A percentile compares a stretch with the other conserved stretches of the same genome.
These are phyloP conservation scores for Etheostoma nigrum DNA, from an alignment of 2,797 vertebrate species.

Conservation along the genomic window DNA sequence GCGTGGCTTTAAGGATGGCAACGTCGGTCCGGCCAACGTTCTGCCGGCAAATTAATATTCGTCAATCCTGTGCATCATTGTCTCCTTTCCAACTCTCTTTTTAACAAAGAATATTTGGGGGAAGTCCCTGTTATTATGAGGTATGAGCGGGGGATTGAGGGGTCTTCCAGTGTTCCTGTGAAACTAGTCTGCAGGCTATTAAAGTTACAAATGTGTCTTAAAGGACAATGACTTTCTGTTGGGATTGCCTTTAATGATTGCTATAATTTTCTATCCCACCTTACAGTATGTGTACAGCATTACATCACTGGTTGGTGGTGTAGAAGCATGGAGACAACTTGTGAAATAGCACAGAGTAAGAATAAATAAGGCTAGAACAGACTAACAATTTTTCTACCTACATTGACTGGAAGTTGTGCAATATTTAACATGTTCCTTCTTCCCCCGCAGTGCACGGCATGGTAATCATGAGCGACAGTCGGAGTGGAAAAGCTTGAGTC, in stretches of 20 bases:
- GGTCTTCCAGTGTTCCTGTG: too few relatives aligned
- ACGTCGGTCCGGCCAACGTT: background rate
- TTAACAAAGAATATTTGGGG: background rate
- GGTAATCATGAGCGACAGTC: slow-evolving; percentile 29
- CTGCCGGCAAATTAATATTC: background rate
- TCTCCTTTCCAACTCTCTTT: background rate
- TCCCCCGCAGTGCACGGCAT: background rate
- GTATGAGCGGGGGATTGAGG: background rate
- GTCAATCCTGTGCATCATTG: background rate
- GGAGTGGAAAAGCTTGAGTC: slow-evolving; percentile 44
- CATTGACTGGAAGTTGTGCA: slow-evolving; percentile 12
- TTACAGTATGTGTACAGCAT: background rate
- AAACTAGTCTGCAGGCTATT: background rate
- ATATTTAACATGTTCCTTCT: slow-evolving; percentile 39
- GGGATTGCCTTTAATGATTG: background rate
- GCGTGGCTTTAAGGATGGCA: background rate
- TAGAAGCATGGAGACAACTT: background rate
- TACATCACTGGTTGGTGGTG: background rate
- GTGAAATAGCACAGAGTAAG: background rate
- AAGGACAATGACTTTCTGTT: background rate
- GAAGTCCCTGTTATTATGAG: too few relatives aligned
- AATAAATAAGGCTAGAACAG: background rate
- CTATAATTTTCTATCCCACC: background rate
- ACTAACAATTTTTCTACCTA: slow-evolving; percentile 19
- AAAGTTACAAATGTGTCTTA: background rate